A percentile compares a stretch with the other conserved stretches of the same genome.
Evolutionary conservation across 2,888 invertebrate species (phyloP).

Genomic region (Xestia c-nigrum): DNA sequence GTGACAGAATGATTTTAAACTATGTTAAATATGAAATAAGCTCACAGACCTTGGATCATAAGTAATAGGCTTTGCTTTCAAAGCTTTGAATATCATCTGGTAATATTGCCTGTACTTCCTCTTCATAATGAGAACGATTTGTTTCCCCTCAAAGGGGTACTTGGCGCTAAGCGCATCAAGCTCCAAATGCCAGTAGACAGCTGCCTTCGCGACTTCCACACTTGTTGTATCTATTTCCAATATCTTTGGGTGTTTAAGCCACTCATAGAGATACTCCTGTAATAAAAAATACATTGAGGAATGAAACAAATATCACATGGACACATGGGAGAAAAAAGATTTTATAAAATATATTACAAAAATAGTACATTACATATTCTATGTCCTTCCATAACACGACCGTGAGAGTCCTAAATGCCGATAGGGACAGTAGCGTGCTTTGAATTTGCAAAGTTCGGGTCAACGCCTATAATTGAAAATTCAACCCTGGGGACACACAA

Average conservation of each 20-base stretch:
- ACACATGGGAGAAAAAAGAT: neutral
- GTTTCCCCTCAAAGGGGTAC: constrained; percentile 87
- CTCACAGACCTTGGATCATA: constrained; percentile 84
- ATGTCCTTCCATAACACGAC: neutral
- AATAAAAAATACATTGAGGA: neutral
- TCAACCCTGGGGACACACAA: neutral
- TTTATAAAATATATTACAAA: too few species aligned
- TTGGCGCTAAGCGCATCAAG: constrained; percentile 78
- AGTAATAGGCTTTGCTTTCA: constrained; percentile 86
- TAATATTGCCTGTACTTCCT: constrained; percentile 88
- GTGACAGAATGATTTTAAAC: neutral
- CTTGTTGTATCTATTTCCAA: constrained; percentile 86
- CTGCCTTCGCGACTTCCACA: constrained; percentile 86
- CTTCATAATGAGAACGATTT: constrained; percentile 88
- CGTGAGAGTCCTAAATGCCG: neutral
- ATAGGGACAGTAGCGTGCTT: neutral
- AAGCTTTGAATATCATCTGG: constrained; percentile 87
- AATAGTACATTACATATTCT: neutral
- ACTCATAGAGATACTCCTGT: constrained; percentile 87
- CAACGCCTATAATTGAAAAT: neutral
- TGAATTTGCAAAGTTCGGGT: neutral
- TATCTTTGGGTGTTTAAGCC: constrained; percentile 87
- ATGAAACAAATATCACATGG: too few species aligned
- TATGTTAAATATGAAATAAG: neutral
- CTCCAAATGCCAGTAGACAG: constrained; percentile 85